phyloP scores from a whole-genome alignment of 2,888 invertebrate genomes.

The Amiota mariae region DNA sequence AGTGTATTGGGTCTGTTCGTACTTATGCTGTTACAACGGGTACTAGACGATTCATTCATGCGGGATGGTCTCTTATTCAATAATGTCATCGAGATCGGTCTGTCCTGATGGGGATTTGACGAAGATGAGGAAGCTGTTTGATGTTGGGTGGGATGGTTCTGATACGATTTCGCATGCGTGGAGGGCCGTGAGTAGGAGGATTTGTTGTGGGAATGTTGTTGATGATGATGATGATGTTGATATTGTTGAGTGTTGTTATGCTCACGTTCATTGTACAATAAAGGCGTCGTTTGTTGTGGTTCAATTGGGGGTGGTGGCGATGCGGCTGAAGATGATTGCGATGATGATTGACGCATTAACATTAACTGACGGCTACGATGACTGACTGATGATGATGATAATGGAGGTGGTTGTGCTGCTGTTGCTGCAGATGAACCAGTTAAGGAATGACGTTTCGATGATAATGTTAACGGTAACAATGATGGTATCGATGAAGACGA shows the following conservation, averaged over 20 bases:
- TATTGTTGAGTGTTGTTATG: slow-evolving; percentile 17
- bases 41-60: slow-evolving; percentile 26
- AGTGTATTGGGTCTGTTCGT: slow-evolving; percentile 41
- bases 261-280: slow-evolving; percentile 7
- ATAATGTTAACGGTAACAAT: background rate
- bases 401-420: background rate
- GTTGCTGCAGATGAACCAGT: too few relatives aligned
- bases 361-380: slow-evolving; percentile 24
- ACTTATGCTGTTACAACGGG: slow-evolving; percentile 35
- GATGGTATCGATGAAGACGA: slow-evolving; percentile 7
- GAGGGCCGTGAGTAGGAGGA: background rate
- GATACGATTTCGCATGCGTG: background rate
- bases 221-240: slow-evolving; percentile 28
- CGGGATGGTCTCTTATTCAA: background rate
- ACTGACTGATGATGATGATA: background rate
- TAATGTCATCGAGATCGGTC: slow-evolving; percentile 17
- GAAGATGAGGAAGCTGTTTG: slow-evolving; percentile 35
- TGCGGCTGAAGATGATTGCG: slow-evolving; percentile 6
- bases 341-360: slow-evolving; percentile 9
- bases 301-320: slow-evolving; percentile 12
- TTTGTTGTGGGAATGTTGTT: slow-evolving; percentile 34
- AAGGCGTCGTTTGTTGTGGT: slow-evolving; percentile 1
- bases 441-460: background rate
- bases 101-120: slow-evolving; percentile 2
- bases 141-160: background rate